Evolutionary conservation across 2,797 vertebrate genomes (phyloP), one percentile per base, ranked within the genome.

Genomic region (Coendou prehensilis): DNA sequence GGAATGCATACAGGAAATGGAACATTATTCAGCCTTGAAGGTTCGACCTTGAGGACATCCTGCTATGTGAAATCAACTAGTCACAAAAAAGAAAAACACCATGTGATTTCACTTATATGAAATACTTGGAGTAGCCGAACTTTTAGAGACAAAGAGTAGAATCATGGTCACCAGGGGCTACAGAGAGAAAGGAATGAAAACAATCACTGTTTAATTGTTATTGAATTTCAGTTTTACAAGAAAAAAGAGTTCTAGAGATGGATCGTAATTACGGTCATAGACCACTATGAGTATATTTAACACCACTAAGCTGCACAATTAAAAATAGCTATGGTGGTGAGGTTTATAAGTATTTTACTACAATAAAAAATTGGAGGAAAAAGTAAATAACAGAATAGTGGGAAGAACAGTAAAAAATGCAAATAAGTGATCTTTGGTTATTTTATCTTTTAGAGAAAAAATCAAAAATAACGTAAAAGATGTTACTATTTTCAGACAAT

Each of bases 401-500:
- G 45, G 5, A 83, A 95, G 61, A 33, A 33, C 8, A 87, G 59
- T 33, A 41, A 69, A 91, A 93, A 85, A 64, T 18, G 9, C 78
- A n/a, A 0, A 96, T 96, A 47, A 52, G 10, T 28, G 91, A 95
- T 3, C 6, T 87, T 96, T 91, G 76, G 22, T 18, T 73, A 94
- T 3, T 69, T 71, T 86, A 89, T 95, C 0, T 93, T 95, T 93
- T 33, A 86, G 47, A 37, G 47, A 85, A 18, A 22, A 10, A 33
- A 50, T 18, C 64, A 84, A 84, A 90, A 94, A 71, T 84, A 93
- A 76, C 0, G 1, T 61, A 22, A 59, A 89, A 59, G 76, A 11
- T 86, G 4, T 63, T 92, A 1, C 79, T 82, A 8, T n/a, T 96
- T 91, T 97, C 88, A 96, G 52, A 97, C 45, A 97, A 57, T 2